A percentile compares a stretch with the other conserved stretches of the same genome.
phyloP scores from a whole-genome alignment of 2,113 vertebrate species.

The Pogona vitticeps region DNA sequence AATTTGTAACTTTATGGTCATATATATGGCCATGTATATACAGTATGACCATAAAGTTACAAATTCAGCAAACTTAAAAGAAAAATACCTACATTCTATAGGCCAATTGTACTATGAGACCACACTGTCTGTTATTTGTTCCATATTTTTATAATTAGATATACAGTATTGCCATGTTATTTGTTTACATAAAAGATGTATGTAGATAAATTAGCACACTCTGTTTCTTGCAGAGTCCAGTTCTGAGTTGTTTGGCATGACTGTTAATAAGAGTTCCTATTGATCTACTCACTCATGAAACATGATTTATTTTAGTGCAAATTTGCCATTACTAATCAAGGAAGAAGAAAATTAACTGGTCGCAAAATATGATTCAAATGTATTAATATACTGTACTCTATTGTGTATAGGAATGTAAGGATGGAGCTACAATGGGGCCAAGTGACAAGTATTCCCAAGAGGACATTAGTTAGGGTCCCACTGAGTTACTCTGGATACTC shows the following conservation, averaged over 20 bases:
- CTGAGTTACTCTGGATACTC: not conserved
- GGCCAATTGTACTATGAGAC: not conserved
- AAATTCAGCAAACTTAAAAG: not conserved
- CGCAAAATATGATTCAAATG: not conserved
- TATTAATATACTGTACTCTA: not conserved
- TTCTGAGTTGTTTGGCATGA: not conserved
- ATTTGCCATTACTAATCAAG: not conserved
- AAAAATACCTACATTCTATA: not conserved
- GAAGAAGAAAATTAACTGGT: not conserved
- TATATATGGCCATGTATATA: not conserved
- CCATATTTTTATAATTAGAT: not conserved
- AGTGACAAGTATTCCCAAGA: not conserved
- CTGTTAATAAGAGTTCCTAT: not conserved
- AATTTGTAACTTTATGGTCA: not conserved
- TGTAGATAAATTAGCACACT: not conserved
- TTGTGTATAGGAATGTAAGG: not conserved
- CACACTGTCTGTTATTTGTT: not conserved
- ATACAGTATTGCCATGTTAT: not conserved
- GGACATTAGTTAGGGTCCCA: not conserved
- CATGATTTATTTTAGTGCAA: not conserved
- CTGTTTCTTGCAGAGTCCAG: not conserved
- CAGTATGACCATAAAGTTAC: not conserved
- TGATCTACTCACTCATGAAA: not conserved
- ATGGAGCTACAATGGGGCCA: not conserved
- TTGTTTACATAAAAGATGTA: not conserved